Evolutionary conservation across 2,888 invertebrate genomes (phyloP), one percentile per base, ranked within the genome.

Genomic region (Heterodera filipjevi): DNA sequence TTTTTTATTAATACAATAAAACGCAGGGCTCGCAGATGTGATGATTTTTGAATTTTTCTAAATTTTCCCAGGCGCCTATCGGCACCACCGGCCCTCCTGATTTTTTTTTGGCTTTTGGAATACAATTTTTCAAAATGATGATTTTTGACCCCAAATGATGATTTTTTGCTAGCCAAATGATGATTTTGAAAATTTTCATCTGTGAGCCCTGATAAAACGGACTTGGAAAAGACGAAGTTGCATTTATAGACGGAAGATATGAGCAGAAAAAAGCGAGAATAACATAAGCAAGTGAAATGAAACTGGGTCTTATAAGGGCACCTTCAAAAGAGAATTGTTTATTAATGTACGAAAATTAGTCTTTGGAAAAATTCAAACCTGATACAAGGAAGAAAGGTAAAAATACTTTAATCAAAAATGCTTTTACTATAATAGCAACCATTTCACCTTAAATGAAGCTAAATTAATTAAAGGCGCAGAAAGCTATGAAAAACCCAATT

Each of bases 261-360:
- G 86, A 85, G 70, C 82, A 81, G 27, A 86, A 32, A 3, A 89
- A 80, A 19, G 84, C 87, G 32, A 88, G 70, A 2, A 88, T 39
- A 19, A 86, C 83, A 73, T 88, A 89, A 10, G 82, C 80, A 19
- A 85, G 80, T n/a, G 87, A 87, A 35, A 89, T 49, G 39, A 86
- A 81, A 66, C 83, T 81, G 14, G 89, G 89, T 46, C 89, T 81
- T n/a, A 89, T 77, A 35, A 86, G 73, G n/a, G 86, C 86, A 16
- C 84, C 84, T 84, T n/a, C n/a, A n/a, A 49, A 46, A 82, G 12
- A 44, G 44, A 32, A 59, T 22, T 59, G 27, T 10, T 22, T 27
- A n/a, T 59, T 30, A 27, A n/a, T 3, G 5, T 22, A n/a, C n/a
- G n/a, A n/a, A n/a, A 27, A 53, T 53, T 16, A 1, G 53, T 14